phyloP scores from a whole-genome alignment of 2,888 invertebrate genomes.

The Scaptomyza polygonia region DNA sequence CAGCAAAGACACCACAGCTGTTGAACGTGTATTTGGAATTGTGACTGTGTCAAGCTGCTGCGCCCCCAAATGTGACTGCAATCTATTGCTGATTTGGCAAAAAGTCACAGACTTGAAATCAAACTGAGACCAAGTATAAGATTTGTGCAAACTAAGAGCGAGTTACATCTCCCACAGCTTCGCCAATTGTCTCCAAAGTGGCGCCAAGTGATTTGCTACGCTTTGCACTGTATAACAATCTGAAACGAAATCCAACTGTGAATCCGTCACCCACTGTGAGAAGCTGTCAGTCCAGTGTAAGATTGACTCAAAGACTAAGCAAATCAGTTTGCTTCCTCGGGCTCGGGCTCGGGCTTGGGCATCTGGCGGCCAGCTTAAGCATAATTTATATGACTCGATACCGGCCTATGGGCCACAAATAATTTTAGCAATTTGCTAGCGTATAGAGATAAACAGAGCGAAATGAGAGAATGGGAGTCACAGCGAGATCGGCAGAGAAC shows the following conservation, averaged over 20 bases:
- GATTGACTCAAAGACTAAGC: slow-evolving; percentile 32
- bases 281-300: slow-evolving; percentile 30
- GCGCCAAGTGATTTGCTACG: slow-evolving; percentile 36
- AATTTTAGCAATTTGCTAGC: slow-evolving; percentile 67
- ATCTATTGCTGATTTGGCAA: slow-evolving; percentile 66
- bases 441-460: slow-evolving; percentile 10
- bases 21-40: slow-evolving; percentile 7
- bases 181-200: slow-evolving; percentile 44
- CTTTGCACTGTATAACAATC: slow-evolving; percentile 4
- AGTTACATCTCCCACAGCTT: slow-evolving; percentile 36
- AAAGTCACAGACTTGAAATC: slow-evolving; percentile 5
- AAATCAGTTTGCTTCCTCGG: slow-evolving; percentile 47
- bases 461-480: neutral
- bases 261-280: slow-evolving; percentile 54
- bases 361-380: slow-evolving; percentile 34
- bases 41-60: slow-evolving; percentile 34
- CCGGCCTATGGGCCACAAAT: slow-evolving; percentile 66
- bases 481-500: slow-evolving; percentile 36
- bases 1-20: slow-evolving; percentile 15
- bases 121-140: neutral
- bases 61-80: slow-evolving; percentile 48
- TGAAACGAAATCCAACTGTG: slow-evolving; percentile 3
- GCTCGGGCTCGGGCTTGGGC: slow-evolving; percentile 29
- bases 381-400: slow-evolving; percentile 52
- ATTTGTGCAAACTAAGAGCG: slow-evolving; percentile 13